A percentile compares a stretch with the other conserved stretches of the same genome.
These are phyloP conservation scores for Drosophila incognita DNA, from an alignment of 2,888 invertebrate species.

Conservation along the genomic window DNA sequence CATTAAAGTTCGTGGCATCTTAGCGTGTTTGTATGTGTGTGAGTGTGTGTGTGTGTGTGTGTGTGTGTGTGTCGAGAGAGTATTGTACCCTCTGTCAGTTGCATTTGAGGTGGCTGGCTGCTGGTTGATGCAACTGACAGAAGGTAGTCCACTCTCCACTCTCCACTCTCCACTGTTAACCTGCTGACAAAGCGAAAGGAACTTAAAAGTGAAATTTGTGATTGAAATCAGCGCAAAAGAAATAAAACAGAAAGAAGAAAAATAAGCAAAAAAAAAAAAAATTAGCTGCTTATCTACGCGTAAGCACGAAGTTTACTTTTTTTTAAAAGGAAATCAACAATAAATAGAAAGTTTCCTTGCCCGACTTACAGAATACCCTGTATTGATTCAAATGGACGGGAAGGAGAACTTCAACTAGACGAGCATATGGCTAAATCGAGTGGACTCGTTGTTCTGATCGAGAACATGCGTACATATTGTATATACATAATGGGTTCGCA, in stretches of 20 bases:
- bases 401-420: not conserved
- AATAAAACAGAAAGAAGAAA: not conserved
- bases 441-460: not conserved
- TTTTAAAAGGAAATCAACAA: slow-evolving; percentile 32
- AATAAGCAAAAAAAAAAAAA: slow-evolving; percentile 12
- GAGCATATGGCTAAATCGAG: not conserved
- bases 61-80: not conserved
- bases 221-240: slow-evolving; percentile 54
- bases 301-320: slow-evolving; percentile 55
- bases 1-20: slow-evolving; percentile 30
- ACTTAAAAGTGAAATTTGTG: slow-evolving; percentile 45
- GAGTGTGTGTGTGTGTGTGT: not conserved
- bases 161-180: slow-evolving; percentile 2
- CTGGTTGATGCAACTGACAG: slow-evolving; percentile 5
- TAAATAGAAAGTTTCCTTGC: not conserved
- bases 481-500: not conserved
- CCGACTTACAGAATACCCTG: not conserved
- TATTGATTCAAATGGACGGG: not conserved
- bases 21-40: slow-evolving; percentile 7
- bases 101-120: slow-evolving; percentile 12
- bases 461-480: not conserved
- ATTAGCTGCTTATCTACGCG: slow-evolving; percentile 45
- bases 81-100: slow-evolving; percentile 37
- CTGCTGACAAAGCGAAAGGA: slow-evolving; percentile 3
- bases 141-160: slow-evolving; percentile 7